Evolutionary conservation across 2,113 vertebrate species (phyloP), one percentile per base, ranked within the genome.

Genomic region (Platichthys flesus): DNA sequence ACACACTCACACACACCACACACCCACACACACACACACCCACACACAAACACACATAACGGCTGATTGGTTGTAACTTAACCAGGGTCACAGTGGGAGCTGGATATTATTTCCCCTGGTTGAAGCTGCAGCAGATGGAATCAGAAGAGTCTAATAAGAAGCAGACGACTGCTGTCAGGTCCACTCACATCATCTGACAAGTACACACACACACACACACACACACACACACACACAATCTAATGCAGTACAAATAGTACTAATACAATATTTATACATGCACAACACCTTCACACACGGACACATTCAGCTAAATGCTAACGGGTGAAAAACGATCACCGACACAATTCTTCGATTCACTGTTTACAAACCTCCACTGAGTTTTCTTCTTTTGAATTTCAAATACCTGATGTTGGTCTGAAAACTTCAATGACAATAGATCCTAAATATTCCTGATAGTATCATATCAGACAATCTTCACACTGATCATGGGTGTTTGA

Each of bases 161-260:
- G 69, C 74, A 72, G 56, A 59, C 2, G 67, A 75, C 47, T 58
- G 74, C 66, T 76, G 71, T 73, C 75, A 73, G 0, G 59, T 81
- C 45, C 54, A 21, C 28, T 81, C 67, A 57, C 54, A 26, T 76
- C 78, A 73, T 66, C 9, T 16, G 12, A 23, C 4, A 3, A 71
- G 16, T 4, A 35, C 31, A 70, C 23, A 35, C 51, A 71, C 0
- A 42, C 24, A 42, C 6, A 37, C 7, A 37, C 35, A 37, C 35
- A 37, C 35, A 37, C 0, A 42, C 24, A 42, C 6, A 37, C 7
- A 37, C 35, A 37, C 35, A 37, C 35, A 37, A 37, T 37, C 35
- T 37, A 9, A 37, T 2, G 35, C 35, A 42, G 40, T 13, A 42
- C 40, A 42, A 42, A 42, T 42, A 42, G 2, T 0, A 42, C 40